phyloP scores from a whole-genome alignment of 2,888 invertebrate genomes.

The Eumerus sabulonum region DNA sequence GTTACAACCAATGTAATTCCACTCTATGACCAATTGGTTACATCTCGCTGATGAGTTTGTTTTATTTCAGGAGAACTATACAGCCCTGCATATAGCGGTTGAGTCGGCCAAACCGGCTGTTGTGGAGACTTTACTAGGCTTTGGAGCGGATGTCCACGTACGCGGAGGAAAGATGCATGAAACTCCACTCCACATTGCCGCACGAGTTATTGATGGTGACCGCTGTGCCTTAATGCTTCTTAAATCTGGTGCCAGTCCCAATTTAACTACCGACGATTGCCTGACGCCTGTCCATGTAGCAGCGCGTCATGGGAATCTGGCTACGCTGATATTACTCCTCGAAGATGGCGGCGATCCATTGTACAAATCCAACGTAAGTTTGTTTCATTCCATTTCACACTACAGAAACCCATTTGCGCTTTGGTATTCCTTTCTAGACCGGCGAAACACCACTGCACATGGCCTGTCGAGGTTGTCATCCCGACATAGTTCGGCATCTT shows the following conservation, averaged over 20 bases:
- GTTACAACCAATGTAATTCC: constrained; percentile 92
- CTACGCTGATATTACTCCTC: constrained; percentile 90
- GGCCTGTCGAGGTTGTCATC: constrained; percentile 91
- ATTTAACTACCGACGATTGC: constrained; percentile 96
- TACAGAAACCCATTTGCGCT: background rate
- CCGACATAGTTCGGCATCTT: constrained; percentile 91
- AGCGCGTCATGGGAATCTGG: constrained; percentile 93
- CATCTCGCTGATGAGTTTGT: background rate
- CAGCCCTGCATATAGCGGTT: constrained; percentile 98
- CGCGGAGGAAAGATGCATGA: constrained; percentile 93
- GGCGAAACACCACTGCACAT: constrained; percentile 98
- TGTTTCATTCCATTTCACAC: background rate
- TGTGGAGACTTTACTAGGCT: constrained; percentile 96
- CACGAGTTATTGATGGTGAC: constrained; percentile 93
- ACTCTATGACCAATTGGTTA: background rate
- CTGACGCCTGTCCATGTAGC: constrained; percentile 98
- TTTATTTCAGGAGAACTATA: constrained; percentile 99
- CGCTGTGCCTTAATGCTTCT: constrained; percentile 97
- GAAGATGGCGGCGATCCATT: constrained; percentile 97
- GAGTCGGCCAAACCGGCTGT: constrained; percentile 96
- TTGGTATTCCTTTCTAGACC: constrained; percentile 82
- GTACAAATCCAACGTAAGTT: constrained; percentile 90
- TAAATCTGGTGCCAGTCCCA: constrained; percentile 98
- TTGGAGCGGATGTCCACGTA: constrained; percentile 98
- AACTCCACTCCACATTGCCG: constrained; percentile 98